These are phyloP conservation scores for Seriola quinqueradiata DNA, from an alignment of 2,113 vertebrate genomes.

Conservation along the genomic window DNA sequence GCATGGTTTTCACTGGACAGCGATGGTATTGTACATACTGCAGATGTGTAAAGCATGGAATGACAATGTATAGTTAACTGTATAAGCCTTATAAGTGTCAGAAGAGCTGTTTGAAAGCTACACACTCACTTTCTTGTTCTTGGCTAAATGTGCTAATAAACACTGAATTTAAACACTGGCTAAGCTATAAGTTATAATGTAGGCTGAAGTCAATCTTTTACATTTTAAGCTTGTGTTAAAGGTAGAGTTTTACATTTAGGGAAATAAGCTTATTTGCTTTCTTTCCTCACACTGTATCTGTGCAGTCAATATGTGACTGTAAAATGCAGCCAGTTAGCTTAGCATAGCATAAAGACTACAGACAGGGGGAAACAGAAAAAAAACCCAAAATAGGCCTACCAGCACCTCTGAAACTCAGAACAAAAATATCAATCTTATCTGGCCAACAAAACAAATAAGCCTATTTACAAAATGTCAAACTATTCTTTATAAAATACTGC, in stretches of 20 bases:
- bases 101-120: conserved; percentile 5
- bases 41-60: conserved; percentile 2
- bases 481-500: background rate
- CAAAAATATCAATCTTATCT: background rate
- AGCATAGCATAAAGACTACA: background rate
- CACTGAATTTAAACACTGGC: background rate
- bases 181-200: background rate
- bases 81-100: conserved; percentile 13
- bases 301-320: background rate
- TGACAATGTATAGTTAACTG: conserved; percentile 1
- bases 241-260: background rate
- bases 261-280: conserved; percentile 29
- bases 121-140: background rate
- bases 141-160: background rate
- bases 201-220: background rate
- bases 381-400: background rate
- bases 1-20: conserved; percentile 33
- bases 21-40: background rate
- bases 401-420: background rate
- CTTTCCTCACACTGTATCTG: background rate
- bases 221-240: background rate
- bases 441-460: conserved; percentile 9
- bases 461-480: conserved; percentile 4
- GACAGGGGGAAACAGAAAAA: background rate
- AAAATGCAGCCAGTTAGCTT: conserved; percentile 1